These are phyloP conservation scores for Pseudomyrmex concolor DNA, from an alignment of 1,140 invertebrate genomes.

Conservation along the genomic window DNA sequence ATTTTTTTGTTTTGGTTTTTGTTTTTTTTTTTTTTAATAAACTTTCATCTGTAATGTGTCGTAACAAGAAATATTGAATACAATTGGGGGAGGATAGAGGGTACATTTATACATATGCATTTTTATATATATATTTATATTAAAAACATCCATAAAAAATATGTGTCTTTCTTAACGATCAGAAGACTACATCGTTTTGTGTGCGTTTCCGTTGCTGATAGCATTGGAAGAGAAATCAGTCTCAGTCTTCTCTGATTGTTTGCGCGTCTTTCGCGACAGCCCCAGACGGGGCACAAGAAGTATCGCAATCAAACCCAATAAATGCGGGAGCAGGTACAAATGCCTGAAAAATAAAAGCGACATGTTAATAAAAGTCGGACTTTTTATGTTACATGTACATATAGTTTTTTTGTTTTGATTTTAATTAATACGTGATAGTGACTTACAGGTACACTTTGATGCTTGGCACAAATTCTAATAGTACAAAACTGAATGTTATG, in stretches of 20 bases:
- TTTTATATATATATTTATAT: slow-evolving; percentile 44
- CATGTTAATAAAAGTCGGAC: not conserved
- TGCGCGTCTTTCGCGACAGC: slow-evolving; percentile 59
- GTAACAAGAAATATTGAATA: slow-evolving; percentile 72
- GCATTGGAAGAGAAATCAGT: slow-evolving; percentile 40
- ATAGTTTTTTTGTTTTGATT: not conserved
- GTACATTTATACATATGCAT: slow-evolving; percentile 1
- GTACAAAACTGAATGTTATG: slow-evolving; percentile 94
- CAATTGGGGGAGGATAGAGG: not conserved
- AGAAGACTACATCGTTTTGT: slow-evolving; percentile 66
- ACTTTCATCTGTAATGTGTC: slow-evolving; percentile 66
- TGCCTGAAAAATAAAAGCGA: slow-evolving; percentile 78
- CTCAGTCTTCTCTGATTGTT: not conserved
- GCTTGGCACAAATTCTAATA: slow-evolving; percentile 92
- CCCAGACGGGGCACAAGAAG: slow-evolving; percentile 84
- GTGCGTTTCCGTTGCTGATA: slow-evolving; percentile 68
- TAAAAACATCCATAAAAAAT: slow-evolving; percentile 75
- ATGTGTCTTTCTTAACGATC: slow-evolving; percentile 61
- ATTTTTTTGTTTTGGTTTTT: too few species aligned
- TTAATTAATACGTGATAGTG: slow-evolving; percentile 33
- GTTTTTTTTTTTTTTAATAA: slow-evolving; percentile 28
- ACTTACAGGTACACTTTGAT: slow-evolving; percentile 89
- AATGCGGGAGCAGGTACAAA: slow-evolving; percentile 87
- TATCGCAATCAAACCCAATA: slow-evolving; percentile 85
- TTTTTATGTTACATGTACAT: not conserved